A percentile compares a stretch with the other conserved stretches of the same genome.
Conservation (phyloP, 2,113 vertebrate genomes). For the chimpanzee (Pan troglodytes) region DNA sequence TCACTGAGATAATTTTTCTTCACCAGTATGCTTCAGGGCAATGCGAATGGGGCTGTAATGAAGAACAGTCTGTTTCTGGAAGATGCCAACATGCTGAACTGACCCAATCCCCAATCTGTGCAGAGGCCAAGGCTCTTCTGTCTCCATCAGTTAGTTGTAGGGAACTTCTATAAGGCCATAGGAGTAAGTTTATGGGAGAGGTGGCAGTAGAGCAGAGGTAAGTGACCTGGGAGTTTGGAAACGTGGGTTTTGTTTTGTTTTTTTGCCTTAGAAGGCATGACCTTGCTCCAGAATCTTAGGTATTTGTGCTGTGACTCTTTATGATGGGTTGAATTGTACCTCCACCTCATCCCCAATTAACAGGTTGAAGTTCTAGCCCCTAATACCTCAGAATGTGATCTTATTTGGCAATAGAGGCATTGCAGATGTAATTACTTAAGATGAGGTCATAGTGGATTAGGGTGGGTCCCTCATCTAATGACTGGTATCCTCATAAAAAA, state of each 20-base stretch:
- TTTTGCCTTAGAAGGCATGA: not conserved
- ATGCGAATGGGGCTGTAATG: not conserved
- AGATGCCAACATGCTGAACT: not conserved
- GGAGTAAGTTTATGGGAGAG: not conserved
- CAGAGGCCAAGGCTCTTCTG: not conserved
- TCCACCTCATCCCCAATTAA: not conserved
- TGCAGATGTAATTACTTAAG: not conserved
- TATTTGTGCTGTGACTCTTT: not conserved
- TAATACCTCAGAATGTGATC: not conserved
- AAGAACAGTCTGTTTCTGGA: not conserved
- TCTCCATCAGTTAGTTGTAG: not conserved
- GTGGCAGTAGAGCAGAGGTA: not conserved
- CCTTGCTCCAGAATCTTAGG: not conserved
- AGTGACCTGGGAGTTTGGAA: not conserved
- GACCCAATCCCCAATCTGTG: not conserved
- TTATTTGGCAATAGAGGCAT: not conserved
- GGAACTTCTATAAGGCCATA: not conserved
- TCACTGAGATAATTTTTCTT: not conserved
- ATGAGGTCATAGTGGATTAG: not conserved
- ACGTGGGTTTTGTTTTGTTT: not conserved
- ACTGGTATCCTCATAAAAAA: not conserved
- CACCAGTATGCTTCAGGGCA: not conserved
- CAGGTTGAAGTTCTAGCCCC: not conserved
- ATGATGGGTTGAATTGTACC: not conserved
- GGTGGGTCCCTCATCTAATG: not conserved